Conservation (phyloP, 2,888 invertebrate genomes). For the Protonemura montana region DNA sequence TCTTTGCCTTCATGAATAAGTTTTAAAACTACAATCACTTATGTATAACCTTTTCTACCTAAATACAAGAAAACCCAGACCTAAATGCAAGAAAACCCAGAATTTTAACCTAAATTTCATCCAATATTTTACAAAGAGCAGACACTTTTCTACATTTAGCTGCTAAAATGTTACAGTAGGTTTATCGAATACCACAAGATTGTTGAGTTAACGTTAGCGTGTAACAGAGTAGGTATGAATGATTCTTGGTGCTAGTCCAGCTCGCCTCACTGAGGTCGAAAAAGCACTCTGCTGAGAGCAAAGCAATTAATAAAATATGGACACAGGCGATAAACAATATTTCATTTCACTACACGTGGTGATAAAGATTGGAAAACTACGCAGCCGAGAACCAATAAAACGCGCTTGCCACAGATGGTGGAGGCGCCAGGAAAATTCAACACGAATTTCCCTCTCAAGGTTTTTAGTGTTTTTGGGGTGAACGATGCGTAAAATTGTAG, state of each 20-base stretch:
- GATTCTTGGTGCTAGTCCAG: not conserved
- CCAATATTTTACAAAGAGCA: too few relatives aligned
- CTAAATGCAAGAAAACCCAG: too few relatives aligned
- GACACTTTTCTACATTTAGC: too few relatives aligned
- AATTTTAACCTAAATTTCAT: too few relatives aligned
- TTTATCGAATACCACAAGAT: too few relatives aligned
- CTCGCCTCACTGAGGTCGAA: not conserved
- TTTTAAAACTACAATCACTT: too few relatives aligned
- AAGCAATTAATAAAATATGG: constrained; percentile 5
- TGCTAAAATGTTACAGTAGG: too few relatives aligned
- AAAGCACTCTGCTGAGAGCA: not conserved
- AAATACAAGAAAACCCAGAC: too few relatives aligned
- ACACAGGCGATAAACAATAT: not conserved
- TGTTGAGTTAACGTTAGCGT: not conserved
- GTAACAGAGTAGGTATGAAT: not conserved
- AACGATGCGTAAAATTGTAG: not conserved
- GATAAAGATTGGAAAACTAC: not conserved
- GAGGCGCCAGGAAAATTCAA: not conserved
- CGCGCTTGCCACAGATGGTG: not conserved
- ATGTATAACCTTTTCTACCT: too few relatives aligned
- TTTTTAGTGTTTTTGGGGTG: not conserved
- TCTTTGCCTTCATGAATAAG: too few relatives aligned
- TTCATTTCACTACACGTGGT: not conserved
- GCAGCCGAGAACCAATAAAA: not conserved
- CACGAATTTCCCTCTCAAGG: not conserved